phyloP scores from a whole-genome alignment of 2,888 invertebrate species.

The Perithous albicinctus region DNA sequence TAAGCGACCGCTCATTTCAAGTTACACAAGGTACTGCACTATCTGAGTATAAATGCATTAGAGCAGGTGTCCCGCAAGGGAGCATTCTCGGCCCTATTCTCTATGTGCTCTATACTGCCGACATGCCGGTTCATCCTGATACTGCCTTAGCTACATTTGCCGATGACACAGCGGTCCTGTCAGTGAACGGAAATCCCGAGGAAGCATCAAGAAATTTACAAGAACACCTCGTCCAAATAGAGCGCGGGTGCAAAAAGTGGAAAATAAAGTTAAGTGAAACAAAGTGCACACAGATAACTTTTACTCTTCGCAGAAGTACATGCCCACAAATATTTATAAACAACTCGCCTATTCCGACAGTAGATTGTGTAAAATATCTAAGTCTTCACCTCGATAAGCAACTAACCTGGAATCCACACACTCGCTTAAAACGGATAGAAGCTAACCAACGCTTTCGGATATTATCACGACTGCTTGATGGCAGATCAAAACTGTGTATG shows the following conservation, averaged over 20 bases:
- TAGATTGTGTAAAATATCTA: background rate
- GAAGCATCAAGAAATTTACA: background rate
- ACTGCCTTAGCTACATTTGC: constrained; percentile 5
- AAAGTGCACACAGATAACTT: constrained; percentile 5
- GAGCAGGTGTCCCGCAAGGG: too few species aligned
- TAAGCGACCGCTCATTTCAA: too few species aligned
- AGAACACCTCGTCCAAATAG: background rate
- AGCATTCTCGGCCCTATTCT: too few species aligned
- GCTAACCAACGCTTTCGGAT: background rate
- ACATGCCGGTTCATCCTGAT: background rate
- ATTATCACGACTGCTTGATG: constrained; percentile 8
- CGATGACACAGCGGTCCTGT: constrained; percentile 4
- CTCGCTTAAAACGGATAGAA: constrained; percentile 7
- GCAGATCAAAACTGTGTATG: background rate
- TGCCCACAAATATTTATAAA: constrained; percentile 1
- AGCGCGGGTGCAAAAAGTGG: constrained; percentile 1
- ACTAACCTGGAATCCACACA: constrained; percentile 16
- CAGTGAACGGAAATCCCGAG: background rate
- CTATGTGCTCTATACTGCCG: background rate
- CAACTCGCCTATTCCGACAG: background rate
- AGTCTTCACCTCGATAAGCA: background rate
- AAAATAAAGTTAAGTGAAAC: constrained; percentile 24
- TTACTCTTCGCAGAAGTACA: constrained; percentile 9
- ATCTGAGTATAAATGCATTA: too few species aligned
- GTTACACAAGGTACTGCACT: too few species aligned